Percentiles rank a stretch among this genome's conserved stretches.
Conservation (phyloP, 2,113 vertebrate species). For the Ophthalmotilapia sp. region DNA sequence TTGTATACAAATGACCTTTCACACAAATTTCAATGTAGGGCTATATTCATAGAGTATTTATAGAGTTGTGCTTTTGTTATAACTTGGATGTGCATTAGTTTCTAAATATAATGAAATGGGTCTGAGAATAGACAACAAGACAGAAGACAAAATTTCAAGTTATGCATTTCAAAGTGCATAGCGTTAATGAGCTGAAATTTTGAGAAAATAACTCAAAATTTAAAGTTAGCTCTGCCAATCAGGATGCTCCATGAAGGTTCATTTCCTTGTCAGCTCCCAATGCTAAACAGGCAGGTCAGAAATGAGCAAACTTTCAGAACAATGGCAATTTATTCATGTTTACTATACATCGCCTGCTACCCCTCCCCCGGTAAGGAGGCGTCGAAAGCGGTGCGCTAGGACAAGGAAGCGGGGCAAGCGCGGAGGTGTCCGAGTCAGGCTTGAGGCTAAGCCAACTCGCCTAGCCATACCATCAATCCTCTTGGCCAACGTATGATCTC, state of each 20-base stretch:
- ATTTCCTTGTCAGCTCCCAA: not conserved
- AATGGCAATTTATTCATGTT: not conserved
- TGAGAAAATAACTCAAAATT: not conserved
- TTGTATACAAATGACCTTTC: not conserved
- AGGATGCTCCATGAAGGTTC: not conserved
- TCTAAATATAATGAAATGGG: not conserved
- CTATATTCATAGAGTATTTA: not conserved
- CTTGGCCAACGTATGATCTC: no score
- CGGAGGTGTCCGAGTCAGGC: no score
- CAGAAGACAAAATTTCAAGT: not conserved
- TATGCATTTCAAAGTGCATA: not conserved
- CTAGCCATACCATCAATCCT: no score
- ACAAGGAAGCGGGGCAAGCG: no score
- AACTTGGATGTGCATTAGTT: not conserved
- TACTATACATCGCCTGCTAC: not conserved
- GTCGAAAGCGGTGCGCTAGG: no score
- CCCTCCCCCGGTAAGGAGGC: no score
- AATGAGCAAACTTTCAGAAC: not conserved
- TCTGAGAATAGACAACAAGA: not conserved
- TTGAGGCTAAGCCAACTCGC: no score
- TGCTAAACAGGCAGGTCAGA: not conserved
- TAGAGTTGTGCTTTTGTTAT: not conserved
- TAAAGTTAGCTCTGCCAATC: not conserved
- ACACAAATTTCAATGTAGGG: not conserved
- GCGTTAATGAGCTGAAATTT: not conserved